Conservation (phyloP, 2,113 vertebrate species). For the Gasterosteus aculeatus region DNA sequence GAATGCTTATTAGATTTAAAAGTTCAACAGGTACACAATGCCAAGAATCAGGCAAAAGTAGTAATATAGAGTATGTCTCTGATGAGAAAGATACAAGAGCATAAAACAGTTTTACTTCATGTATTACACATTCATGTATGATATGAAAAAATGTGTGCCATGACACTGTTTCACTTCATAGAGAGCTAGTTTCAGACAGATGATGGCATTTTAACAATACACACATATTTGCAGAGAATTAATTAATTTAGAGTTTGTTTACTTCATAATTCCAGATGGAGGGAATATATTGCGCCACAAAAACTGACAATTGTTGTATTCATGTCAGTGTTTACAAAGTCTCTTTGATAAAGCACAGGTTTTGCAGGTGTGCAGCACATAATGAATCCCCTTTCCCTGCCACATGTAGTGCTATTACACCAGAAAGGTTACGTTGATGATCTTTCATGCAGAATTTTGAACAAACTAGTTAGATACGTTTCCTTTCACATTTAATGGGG, state of each 20-base stretch:
- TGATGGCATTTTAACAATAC: background rate
- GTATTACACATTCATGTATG: background rate
- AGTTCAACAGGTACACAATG: background rate
- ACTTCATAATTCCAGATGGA: background rate
- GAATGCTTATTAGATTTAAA: background rate
- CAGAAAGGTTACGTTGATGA: background rate
- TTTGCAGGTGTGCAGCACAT: background rate
- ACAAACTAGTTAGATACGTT: background rate
- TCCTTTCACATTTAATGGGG: conserved; percentile 4
- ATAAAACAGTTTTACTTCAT: background rate
- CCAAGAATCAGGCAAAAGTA: background rate
- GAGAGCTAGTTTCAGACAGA: background rate
- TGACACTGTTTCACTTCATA: background rate
- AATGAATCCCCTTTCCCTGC: background rate
- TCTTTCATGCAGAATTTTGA: background rate
- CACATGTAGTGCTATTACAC: background rate
- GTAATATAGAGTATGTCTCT: background rate
- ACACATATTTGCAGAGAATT: background rate
- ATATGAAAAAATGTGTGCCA: background rate
- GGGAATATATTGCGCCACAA: background rate
- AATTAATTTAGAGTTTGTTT: background rate
- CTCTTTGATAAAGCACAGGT: background rate
- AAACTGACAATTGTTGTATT: background rate
- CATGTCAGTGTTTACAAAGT: conserved; percentile 1
- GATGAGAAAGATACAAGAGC: background rate